phyloP scores from a whole-genome alignment of 2,113 vertebrate genomes.

The Addax nasomaculatus region DNA sequence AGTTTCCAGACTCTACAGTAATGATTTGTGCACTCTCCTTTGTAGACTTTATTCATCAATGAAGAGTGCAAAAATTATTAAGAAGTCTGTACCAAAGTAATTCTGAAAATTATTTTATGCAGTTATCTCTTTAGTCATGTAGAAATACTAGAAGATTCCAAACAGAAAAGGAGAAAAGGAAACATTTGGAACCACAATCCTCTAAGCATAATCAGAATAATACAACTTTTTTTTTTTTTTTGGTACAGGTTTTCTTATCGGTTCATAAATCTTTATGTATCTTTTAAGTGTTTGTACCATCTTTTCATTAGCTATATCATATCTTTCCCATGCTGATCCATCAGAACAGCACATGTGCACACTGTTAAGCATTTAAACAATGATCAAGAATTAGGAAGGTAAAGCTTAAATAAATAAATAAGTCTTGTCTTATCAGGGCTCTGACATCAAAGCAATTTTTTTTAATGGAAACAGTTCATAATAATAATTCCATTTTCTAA shows the following conservation, averaged over 20 bases:
- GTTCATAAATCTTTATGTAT: slow-evolving; percentile 53
- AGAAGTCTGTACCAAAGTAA: not conserved
- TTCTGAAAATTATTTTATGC: not conserved
- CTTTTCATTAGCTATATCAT: slow-evolving; percentile 55
- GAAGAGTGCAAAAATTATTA: not conserved
- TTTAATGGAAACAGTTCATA: not conserved
- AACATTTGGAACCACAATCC: not conserved
- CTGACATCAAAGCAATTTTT: not conserved
- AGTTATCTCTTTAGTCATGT: not conserved
- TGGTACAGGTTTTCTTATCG: not conserved
- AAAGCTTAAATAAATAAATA: slow-evolving; percentile 28
- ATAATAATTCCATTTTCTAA: slow-evolving; percentile 60
- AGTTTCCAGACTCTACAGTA: not conserved
- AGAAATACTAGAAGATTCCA: not conserved
- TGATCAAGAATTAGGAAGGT: not conserved
- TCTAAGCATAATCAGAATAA: slow-evolving; percentile 28
- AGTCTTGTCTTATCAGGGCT: not conserved
- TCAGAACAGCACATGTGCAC: slow-evolving; percentile 12
- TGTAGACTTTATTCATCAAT: not conserved
- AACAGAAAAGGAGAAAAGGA: not conserved
- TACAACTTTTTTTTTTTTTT: not conserved
- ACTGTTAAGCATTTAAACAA: not conserved
- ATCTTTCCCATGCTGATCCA: slow-evolving; percentile 23
- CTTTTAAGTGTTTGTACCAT: slow-evolving; percentile 34
- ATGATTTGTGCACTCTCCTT: not conserved